Evolutionary conservation across 2,797 vertebrate genomes (phyloP), one percentile per base, ranked within the genome.

Genomic region (Darevskia mixta): DNA sequence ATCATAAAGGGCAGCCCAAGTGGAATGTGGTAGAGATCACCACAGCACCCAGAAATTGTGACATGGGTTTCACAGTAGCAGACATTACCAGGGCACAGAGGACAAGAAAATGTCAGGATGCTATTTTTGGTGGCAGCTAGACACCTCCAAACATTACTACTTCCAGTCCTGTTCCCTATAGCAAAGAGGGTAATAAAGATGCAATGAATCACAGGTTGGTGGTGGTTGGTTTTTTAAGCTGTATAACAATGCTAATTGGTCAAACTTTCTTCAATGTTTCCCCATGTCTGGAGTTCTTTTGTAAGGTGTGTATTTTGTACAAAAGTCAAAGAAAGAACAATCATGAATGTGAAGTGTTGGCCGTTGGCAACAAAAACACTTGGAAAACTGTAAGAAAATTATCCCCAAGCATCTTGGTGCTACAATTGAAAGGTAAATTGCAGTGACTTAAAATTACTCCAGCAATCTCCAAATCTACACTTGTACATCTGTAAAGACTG

Each of bases 161-260:
- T 49, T 49, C 49, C 49, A 49, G 49, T 49, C 49, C 49, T 49
- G 49, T 3, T 49, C 49, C 49, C 49, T 49, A 49, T 49, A 49
- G 49, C 49, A 49, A 49, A 49, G 49, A 49, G 49, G 49, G 49
- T 49, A 49, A 49, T 69, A 27, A 86, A 77, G 69, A 49, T 76
- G 80, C 75, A 71, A 87, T 87, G 88, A 95, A 83, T 87, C 73
- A 87, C 79, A 80, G 27, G 23, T 17, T 72, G 58, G 58, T 20
- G 58, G 76, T 76, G 75, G 82, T 3, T 27, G 7, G 73, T 88
- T 88, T 89, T 91, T 75, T 41, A 82, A 88, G 29, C 80, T 81
- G 55, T 72, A 89, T 93, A 89, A 86, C 90, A 92, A 82, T 67
- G 82, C 82, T 92, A 8, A 91, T 90, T 61, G 71, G 45, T 35